Evolutionary conservation across 2,888 invertebrate genomes (phyloP), one percentile per base, ranked within the genome.

Genomic region (Nomada hirtipes): DNA sequence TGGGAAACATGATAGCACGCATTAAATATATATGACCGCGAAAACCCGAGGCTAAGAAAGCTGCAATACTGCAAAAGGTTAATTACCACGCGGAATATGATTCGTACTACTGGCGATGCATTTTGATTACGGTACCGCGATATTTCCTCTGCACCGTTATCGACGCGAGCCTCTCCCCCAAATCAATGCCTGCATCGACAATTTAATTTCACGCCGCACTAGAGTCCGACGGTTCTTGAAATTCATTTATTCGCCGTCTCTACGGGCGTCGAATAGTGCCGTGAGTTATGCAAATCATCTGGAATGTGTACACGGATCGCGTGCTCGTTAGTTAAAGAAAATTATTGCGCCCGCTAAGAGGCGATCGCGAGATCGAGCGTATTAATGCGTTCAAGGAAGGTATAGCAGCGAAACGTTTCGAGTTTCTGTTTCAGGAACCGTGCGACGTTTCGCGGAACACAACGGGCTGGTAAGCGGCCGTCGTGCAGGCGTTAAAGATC

Each of bases 401-500:
- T 72, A 61, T 57, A 74, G 26, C 47, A n/a, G 79, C 71, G 77
- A 61, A 67, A 59, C 68, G 77, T 79, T 73, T 55, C 84, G 76
- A 79, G 78, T 72, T 79, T 80, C 82, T 86, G 83, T 86, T 89
- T 83, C 82, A 81, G 71, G 88, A 89, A 86, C 82, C 75, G 80
- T 73, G 68, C 70, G 67, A 87, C 73, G 79, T 83, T 89, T 89
- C 88, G 85, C 82, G 82, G 88, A 88, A 88, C 83, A 77, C 74
- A 75, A 83, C 73, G 82, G 80, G 79, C 82, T 74, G 70, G 84
- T 75, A 84, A 81, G 82, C 82, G 69, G 77, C 61, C 86, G 83
- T 88, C 89, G 88, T 89, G 86, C 88, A 88, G 83, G 88, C 89
- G 89, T 89, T 91, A 88, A 86, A 86, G 90, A 90, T 91, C 90